phyloP scores from a whole-genome alignment of 1,140 invertebrate genomes.

The Lepidurus packardi region DNA sequence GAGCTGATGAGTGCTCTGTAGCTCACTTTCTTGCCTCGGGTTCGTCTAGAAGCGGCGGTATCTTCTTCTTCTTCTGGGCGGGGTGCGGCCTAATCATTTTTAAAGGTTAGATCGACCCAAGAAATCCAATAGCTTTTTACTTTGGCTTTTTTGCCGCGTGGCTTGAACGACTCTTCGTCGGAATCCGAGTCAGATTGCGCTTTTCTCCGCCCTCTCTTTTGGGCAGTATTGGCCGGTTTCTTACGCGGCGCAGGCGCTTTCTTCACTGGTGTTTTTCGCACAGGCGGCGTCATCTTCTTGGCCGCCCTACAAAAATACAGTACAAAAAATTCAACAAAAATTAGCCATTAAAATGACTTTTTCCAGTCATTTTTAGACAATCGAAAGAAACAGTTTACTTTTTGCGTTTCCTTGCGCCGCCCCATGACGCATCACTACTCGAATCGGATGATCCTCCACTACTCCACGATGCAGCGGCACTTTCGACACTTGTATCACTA shows the following conservation, averaged over 20 bases:
- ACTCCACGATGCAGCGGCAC: conserved; percentile 23
- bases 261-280: not conserved
- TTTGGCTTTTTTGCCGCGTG: not conserved
- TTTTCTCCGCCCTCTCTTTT: not conserved
- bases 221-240: not conserved
- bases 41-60: conserved; percentile 12
- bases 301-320: not conserved
- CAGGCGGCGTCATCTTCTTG: not conserved
- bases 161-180: not conserved
- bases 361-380: not conserved
- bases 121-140: not conserved
- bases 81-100: not conserved
- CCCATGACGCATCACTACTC: conserved; percentile 33
- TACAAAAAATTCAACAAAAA: not conserved
- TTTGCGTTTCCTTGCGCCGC: conserved; percentile 25
- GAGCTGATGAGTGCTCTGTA: not conserved
- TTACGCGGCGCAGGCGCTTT: not conserved
- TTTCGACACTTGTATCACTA: conserved; percentile 33
- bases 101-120: not conserved
- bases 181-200: not conserved
- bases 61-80: not conserved
- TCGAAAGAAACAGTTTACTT: not conserved
- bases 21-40: not conserved
- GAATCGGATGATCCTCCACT: conserved; percentile 26
- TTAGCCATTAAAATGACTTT: conserved; percentile 8